These are phyloP conservation scores for Graphium colonna DNA, from an alignment of 2,888 invertebrate genomes.

Conservation along the genomic window DNA sequence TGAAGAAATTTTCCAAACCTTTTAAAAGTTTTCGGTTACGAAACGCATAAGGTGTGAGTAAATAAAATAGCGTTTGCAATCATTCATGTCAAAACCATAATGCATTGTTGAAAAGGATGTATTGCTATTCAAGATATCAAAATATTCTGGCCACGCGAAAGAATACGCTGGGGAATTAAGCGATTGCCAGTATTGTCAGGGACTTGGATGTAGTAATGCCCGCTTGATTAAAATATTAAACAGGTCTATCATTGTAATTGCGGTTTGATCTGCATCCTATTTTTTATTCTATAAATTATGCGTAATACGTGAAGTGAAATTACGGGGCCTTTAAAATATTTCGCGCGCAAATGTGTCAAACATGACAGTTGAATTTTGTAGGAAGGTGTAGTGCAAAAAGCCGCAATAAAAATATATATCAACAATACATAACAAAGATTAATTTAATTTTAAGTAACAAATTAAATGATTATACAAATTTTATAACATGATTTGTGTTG, in stretches of 20 bases:
- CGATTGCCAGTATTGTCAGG: conserved; percentile 21
- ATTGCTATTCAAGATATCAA: conserved; percentile 48
- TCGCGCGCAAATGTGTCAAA: too few relatives aligned
- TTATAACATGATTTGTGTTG: too few relatives aligned
- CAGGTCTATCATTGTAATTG: conserved; percentile 27
- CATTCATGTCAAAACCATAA: conserved; percentile 29
- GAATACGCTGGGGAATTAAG: conserved; percentile 38
- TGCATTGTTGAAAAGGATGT: conserved; percentile 35
- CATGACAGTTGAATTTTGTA: too few relatives aligned
- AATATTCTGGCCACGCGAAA: conserved; percentile 45
- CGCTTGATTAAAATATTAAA: conserved; percentile 43
- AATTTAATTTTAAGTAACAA: too few relatives aligned
- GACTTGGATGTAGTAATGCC: conserved; percentile 32
- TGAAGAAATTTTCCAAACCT: too few relatives aligned
- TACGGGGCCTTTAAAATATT: too few relatives aligned
- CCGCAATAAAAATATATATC: too few relatives aligned
- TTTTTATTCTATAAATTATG: conserved; percentile 9
- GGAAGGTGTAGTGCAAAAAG: too few relatives aligned
- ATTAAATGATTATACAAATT: too few relatives aligned
- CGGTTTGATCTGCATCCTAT: conserved; percentile 24
- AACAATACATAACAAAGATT: too few relatives aligned
- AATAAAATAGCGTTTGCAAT: conserved; percentile 2
- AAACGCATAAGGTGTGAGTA: background rate
- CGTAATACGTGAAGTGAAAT: too few relatives aligned
- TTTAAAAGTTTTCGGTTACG: background rate